Evolutionary conservation across 2,888 invertebrate genomes (phyloP).

Genomic region (Leptopilina syphax): DNA sequence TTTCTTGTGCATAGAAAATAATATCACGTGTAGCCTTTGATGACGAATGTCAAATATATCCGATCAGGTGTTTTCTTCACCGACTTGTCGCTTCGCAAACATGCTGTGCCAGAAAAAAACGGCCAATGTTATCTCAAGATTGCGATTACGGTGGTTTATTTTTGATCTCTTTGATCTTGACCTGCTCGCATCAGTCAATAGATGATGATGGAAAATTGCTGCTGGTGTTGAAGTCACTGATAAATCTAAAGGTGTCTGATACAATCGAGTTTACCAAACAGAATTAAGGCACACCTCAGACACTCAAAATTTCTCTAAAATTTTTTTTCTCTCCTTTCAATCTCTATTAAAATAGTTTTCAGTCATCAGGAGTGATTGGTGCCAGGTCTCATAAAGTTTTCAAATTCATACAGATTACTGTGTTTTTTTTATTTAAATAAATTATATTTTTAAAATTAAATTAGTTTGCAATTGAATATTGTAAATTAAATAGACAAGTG

Average conservation of each 20-base stretch:
- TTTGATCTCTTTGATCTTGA: slow-evolving; percentile 32
- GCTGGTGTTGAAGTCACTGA: background rate
- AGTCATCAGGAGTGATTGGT: background rate
- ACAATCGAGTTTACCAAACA: background rate
- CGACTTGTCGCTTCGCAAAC: background rate
- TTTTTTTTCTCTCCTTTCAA: slow-evolving; percentile 3
- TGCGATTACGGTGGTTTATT: slow-evolving; percentile 22
- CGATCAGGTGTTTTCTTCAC: background rate
- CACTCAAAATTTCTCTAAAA: background rate
- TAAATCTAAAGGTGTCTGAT: slow-evolving; percentile 9
- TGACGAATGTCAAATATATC: too few relatives aligned
- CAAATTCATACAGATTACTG: background rate
- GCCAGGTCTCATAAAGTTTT: background rate
- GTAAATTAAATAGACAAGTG: background rate
- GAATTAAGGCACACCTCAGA: background rate
- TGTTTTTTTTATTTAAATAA: background rate
- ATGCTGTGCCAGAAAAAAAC: slow-evolving; percentile 12
- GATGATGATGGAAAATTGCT: slow-evolving; percentile 7
- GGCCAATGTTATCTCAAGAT: slow-evolving; percentile 22
- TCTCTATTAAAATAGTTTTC: background rate
- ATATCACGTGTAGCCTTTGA: too few relatives aligned
- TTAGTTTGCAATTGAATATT: background rate
- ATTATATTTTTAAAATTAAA: background rate
- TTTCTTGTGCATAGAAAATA: too few relatives aligned
- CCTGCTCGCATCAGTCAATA: slow-evolving; percentile 12